Evolutionary conservation across 2,113 vertebrate species (phyloP).

Genomic region (Origma solitaria): DNA sequence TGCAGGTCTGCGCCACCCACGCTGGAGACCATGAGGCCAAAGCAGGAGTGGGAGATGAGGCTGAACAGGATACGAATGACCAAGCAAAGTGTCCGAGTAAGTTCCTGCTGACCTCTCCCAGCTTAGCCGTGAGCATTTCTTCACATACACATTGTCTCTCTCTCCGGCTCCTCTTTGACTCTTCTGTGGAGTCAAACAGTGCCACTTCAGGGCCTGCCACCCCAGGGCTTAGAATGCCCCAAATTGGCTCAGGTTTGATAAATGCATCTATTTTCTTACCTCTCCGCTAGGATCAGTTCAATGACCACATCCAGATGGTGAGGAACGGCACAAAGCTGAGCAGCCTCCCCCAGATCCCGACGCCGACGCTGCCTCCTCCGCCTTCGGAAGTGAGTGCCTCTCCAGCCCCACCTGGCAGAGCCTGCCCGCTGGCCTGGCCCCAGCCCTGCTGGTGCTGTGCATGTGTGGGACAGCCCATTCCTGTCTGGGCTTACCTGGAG

Average conservation of each 20-base stretch:
- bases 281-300: conserved; percentile 75
- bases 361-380: conserved; percentile 78
- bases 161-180: background rate
- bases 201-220: accelerated
- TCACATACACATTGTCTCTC: accelerated
- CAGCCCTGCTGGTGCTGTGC: background rate
- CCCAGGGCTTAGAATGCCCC: background rate
- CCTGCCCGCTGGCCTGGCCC: background rate
- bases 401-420: background rate
- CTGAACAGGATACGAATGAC: conserved; percentile 74
- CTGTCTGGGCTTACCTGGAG: background rate
- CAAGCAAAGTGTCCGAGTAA: conserved; percentile 75
- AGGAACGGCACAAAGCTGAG: conserved; percentile 80
- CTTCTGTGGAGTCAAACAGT: background rate
- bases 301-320: conserved; percentile 83
- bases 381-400: conserved; percentile 77
- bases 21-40: conserved; percentile 72
- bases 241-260: background rate
- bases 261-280: accelerated
- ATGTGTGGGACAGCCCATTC: accelerated
- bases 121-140: background rate
- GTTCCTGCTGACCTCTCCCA: background rate
- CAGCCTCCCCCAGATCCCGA: conserved; percentile 80
- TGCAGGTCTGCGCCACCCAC: conserved; percentile 73
- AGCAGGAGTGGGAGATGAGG: conserved; percentile 79